These are phyloP conservation scores for Masnerella sp. DNA, from an alignment of 2,888 invertebrate genomes.

Conservation along the genomic window DNA sequence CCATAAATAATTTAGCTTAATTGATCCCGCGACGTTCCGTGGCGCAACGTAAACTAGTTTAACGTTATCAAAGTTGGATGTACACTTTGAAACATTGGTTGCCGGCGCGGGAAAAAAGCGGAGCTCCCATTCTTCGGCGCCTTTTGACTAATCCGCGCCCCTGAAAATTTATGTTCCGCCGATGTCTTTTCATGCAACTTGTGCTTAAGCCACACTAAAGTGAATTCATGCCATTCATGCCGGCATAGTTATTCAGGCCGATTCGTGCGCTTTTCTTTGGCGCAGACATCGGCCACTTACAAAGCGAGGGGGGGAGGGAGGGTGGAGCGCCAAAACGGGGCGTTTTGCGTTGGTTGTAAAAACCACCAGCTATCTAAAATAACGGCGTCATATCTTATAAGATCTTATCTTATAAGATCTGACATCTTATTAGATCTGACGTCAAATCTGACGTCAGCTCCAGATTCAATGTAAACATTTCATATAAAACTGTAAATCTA, in stretches of 20 bases:
- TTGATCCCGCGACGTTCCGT: too few species aligned
- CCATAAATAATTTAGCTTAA: too few species aligned
- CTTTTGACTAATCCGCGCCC: conserved; percentile 43
- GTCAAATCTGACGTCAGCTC: too few species aligned
- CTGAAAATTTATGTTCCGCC: conserved; percentile 37
- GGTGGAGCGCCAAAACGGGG: neutral
- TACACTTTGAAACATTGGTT: conserved; percentile 25
- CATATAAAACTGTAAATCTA: too few species aligned
- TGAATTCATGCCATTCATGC: conserved; percentile 41
- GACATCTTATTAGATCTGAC: too few species aligned
- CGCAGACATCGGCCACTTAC: conserved; percentile 28
- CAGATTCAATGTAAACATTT: too few species aligned
- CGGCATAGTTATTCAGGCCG: conserved; percentile 41
- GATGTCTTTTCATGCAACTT: conserved; percentile 53
- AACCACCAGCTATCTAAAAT: too few species aligned
- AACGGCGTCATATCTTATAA: too few species aligned
- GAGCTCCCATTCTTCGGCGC: conserved; percentile 19
- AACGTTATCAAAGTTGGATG: conserved; percentile 30
- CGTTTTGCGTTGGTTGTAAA: too few species aligned
- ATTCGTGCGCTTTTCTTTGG: conserved; percentile 43
- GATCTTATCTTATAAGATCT: too few species aligned
- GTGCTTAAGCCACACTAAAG: conserved; percentile 38
- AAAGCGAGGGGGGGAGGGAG: conserved; percentile 17
- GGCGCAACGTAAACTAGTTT: conserved; percentile 20
- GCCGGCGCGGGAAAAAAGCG: conserved; percentile 12